Evolutionary conservation across 2,113 vertebrate species (phyloP).

Genomic region (Ovis aries): ARS-UI_Ramb_v3.0 NC_056054.1:245035501-245036000

Average conservation of each 20-base stretch:
- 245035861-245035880: not conserved
- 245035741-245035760: not conserved
- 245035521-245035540: not conserved
- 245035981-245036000: not conserved
- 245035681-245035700: not conserved
- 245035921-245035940: constrained; percentile 1
- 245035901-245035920: not conserved
- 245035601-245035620: not conserved
- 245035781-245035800: not conserved
- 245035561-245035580: not conserved
- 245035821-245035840: not conserved
- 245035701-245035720: not conserved
- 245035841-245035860: not conserved
- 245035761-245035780: not conserved
- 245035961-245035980: not conserved
- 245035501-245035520: not conserved
- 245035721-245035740: not conserved
- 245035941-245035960: not conserved
- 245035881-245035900: not conserved
- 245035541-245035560: not conserved
- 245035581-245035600: not conserved
- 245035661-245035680: not conserved
- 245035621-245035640: not conserved
- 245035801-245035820: not conserved
- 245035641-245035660: not conserved